Percentiles rank a stretch among this genome's conserved stretches.
These are phyloP conservation scores for Paedocypris micromegethes DNA, from an alignment of 2,797 vertebrate genomes.

Conservation along the genomic window DNA sequence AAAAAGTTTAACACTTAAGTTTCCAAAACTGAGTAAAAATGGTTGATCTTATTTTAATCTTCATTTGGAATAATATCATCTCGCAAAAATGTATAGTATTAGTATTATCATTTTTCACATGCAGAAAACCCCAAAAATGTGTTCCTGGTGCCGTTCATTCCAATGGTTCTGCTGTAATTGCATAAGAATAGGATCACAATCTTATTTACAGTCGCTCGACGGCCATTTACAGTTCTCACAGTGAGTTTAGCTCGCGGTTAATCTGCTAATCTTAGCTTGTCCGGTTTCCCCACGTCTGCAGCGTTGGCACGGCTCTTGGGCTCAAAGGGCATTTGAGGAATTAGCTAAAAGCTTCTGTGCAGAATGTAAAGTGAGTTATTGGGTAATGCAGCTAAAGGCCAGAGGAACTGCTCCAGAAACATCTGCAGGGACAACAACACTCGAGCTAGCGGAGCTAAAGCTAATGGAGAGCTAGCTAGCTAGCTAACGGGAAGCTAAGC, in stretches of 20 bases:
- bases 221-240: too few relatives aligned
- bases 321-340: constrained; percentile 38
- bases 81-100: too few relatives aligned
- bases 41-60: too few relatives aligned
- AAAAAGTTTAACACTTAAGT: too few relatives aligned
- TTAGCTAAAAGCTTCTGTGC: constrained; percentile 28
- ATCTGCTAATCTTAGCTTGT: constrained; percentile 39
- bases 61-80: too few relatives aligned
- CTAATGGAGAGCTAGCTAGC: too few relatives aligned
- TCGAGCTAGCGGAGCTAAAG: not conserved
- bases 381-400: constrained; percentile 4
- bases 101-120: too few relatives aligned
- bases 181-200: constrained; percentile 4
- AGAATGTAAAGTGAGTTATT: constrained; percentile 7
- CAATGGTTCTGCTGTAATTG: not conserved
- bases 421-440: not conserved
- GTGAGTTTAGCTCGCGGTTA: constrained; percentile 1
- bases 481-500: too few relatives aligned
- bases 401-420: constrained; percentile 8
- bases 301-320: constrained; percentile 5
- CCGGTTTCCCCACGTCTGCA: constrained; percentile 15
- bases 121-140: not conserved
- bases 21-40: too few relatives aligned
- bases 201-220: not conserved
- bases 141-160: not conserved